A percentile compares a stretch with the other conserved stretches of the same genome.
Evolutionary conservation across 2,113 vertebrate genomes (phyloP).

Genomic region (Poeciliopsis occidentalis): DNA sequence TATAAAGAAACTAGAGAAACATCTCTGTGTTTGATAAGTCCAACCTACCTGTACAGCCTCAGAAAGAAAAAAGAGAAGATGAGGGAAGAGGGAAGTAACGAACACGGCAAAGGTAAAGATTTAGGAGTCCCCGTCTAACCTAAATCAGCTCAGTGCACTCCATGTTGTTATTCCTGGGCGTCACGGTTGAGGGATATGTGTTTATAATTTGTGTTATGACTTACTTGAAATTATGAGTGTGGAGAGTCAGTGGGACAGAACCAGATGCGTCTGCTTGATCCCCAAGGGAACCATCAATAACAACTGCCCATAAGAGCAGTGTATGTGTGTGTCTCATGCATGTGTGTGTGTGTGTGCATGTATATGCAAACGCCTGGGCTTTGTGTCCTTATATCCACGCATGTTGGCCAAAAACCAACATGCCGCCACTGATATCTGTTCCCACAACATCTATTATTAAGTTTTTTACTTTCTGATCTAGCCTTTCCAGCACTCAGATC

Average conservation of each 20-base stretch:
- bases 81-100: constrained; percentile 36
- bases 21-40: constrained; percentile 49
- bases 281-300: constrained; percentile 78
- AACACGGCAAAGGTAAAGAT: constrained; percentile 69
- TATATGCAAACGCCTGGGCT: constrained; percentile 11
- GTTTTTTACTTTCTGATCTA: constrained; percentile 64
- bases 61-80: constrained; percentile 17
- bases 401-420: constrained; percentile 40
- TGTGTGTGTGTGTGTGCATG: constrained; percentile 32
- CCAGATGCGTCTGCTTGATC: constrained; percentile 77
- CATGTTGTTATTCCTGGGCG: constrained; percentile 78
- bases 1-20: constrained; percentile 25
- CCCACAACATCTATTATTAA: constrained; percentile 62
- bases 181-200: constrained; percentile 79
- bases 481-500: constrained; percentile 57
- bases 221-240: constrained; percentile 79
- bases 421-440: constrained; percentile 58
- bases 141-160: constrained; percentile 77
- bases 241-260: constrained; percentile 73
- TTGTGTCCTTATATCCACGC: constrained; percentile 52
- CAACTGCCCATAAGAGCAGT: constrained; percentile 51
- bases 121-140: constrained; percentile 71
- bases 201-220: constrained; percentile 84
- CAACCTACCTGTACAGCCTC: constrained; percentile 55
- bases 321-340: constrained; percentile 40